phyloP scores from a whole-genome alignment of 2,888 invertebrate species.

The Melanotus villosus region DNA sequence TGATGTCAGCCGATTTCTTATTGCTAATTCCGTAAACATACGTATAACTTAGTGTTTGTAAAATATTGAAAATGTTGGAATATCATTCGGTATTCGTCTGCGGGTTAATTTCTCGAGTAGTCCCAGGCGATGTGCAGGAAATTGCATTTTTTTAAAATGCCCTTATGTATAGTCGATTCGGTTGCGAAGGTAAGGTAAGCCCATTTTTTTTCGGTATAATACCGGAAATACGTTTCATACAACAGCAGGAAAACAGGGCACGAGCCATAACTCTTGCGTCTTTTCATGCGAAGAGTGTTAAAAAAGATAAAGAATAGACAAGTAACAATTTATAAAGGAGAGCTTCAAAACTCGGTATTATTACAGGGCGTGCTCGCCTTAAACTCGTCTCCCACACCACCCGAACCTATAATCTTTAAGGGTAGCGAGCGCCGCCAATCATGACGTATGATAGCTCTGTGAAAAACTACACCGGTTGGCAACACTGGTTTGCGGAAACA shows the following conservation, averaged over 20 bases:
- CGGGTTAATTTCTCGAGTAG: too few relatives aligned
- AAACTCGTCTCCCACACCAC: constrained; percentile 36
- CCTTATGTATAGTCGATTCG: too few relatives aligned
- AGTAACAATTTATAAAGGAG: constrained; percentile 27
- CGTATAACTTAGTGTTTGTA: too few relatives aligned
- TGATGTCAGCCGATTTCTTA: too few relatives aligned
- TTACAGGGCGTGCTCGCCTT: constrained; percentile 38
- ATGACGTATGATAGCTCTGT: constrained; percentile 47
- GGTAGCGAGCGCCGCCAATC: constrained; percentile 39
- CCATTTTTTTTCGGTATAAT: too few relatives aligned
- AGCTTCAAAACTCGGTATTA: constrained; percentile 32
- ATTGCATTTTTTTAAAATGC: too few relatives aligned
- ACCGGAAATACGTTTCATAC: too few relatives aligned
- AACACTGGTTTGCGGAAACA: constrained; percentile 51
- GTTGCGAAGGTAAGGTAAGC: too few relatives aligned
- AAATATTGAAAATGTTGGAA: too few relatives aligned
- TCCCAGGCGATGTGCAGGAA: too few relatives aligned
- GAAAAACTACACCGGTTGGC: constrained; percentile 49
- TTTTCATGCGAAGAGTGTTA: constrained; percentile 18
- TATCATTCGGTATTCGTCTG: too few relatives aligned
- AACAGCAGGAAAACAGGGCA: not conserved
- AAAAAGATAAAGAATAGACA: constrained; percentile 27
- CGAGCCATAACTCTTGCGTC: constrained; percentile 19
- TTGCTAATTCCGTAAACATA: too few relatives aligned
- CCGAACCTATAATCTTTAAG: constrained; percentile 42